Evolutionary conservation across 2,888 invertebrate species (phyloP), one percentile per base, ranked within the genome.

Genomic region (Leuctra nigra): DNA sequence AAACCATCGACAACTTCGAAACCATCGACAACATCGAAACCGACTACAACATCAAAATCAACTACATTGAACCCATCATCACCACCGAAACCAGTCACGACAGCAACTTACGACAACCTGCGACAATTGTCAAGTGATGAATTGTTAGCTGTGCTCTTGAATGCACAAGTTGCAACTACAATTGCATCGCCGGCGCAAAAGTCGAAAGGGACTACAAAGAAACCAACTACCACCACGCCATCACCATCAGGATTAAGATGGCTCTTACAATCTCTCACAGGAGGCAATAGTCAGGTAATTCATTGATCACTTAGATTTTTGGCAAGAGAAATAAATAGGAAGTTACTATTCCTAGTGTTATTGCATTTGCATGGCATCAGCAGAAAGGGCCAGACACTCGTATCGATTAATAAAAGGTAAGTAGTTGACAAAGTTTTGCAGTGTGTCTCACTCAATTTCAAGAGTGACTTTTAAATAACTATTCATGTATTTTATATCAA

Each of bases 1-100:
- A 35, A 9, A 2, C 33, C 55, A 33, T 24, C 74, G 46, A 70
- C 74, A 63, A 68, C 74, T 59, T 72, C 64, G n/a, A 69, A 69
- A 25, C 36, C 50, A 33, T 39, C 38, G 14, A n/a, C 38, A 9
- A 22, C 41, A n/a, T 41, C 44, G 2, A 11, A 35, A 25, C 76
- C 76, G 66, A 16, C 24, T 16, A 35, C 16, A 2, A 18, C n/a
- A n/a, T n/a, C n/a, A n/a, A n/a, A n/a, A n/a, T 55, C 74, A 46
- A 70, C 74, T 63, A 68, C 74, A 59, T 72, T 64, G n/a, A 69
- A 69, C 24, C 36, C 50, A 33, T 39, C 38, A 20, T 9, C 38
- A 9, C 14, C 41, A n/a, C 18, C 16, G 48, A 24, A 48, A 50
- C 16, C 25, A 35, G 13, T 22, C 48, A 29, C 39, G 3, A 39